phyloP scores from a whole-genome alignment of 2,797 vertebrate genomes.

The Esox masquinongy region DNA sequence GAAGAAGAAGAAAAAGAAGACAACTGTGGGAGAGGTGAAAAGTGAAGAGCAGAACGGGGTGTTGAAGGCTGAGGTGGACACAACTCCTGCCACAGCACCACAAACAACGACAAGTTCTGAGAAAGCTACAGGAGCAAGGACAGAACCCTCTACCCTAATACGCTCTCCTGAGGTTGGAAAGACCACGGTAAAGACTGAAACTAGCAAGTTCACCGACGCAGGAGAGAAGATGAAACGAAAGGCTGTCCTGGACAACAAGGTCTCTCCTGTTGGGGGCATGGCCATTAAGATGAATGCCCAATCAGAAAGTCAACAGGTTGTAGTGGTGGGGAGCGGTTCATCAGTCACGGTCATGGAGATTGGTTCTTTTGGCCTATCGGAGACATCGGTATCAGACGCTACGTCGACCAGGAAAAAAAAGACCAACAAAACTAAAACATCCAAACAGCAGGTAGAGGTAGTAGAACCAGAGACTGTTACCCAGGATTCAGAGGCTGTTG shows the following conservation, averaged over 20 bases:
- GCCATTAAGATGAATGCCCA: neutral
- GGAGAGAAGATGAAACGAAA: neutral
- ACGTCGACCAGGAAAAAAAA: constrained; percentile 19
- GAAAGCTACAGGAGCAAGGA: neutral
- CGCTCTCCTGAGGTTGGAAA: neutral
- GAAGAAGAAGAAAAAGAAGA: constrained; percentile 46
- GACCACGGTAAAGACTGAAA: neutral
- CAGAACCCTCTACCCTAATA: neutral
- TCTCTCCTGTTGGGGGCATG: constrained; percentile 8
- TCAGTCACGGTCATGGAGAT: neutral
- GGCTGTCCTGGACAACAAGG: neutral
- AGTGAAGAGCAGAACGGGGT: neutral
- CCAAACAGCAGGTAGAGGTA: neutral
- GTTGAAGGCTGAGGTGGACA: neutral
- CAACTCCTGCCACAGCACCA: neutral
- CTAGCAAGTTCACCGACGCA: neutral
- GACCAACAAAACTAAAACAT: constrained; percentile 3
- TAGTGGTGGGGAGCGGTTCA: neutral
- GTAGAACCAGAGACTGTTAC: neutral
- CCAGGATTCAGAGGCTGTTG: neutral
- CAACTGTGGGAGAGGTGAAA: neutral
- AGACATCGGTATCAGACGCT: neutral
- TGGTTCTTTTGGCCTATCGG: neutral
- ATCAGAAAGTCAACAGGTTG: neutral
- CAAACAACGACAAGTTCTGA: constrained; percentile 1